These are phyloP conservation scores for Diadophis punctatus DNA, from an alignment of 2,113 vertebrate genomes.

Conservation along the genomic window DNA sequence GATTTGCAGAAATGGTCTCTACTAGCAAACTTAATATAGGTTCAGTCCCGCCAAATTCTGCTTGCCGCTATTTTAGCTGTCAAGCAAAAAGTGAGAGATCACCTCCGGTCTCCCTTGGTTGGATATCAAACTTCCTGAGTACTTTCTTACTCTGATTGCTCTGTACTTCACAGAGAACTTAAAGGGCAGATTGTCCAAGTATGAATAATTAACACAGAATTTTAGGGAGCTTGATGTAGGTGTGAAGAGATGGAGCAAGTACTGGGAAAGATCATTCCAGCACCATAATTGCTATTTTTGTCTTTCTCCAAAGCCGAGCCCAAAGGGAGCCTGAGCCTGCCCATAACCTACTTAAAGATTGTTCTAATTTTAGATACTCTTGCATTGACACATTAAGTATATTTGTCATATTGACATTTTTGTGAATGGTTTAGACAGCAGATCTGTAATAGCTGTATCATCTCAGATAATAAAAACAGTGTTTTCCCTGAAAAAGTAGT, in stretches of 20 bases:
- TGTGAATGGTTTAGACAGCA: neutral
- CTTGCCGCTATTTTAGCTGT: neutral
- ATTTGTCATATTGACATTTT: neutral
- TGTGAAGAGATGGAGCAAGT: neutral
- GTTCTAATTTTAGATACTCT: neutral
- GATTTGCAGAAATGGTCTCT: neutral
- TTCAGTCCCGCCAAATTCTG: neutral
- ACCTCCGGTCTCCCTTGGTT: neutral
- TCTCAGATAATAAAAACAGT: neutral
- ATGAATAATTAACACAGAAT: neutral
- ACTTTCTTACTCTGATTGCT: neutral
- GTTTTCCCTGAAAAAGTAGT: neutral
- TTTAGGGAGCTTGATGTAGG: neutral
- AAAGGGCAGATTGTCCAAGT: neutral
- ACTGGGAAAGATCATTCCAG: neutral
- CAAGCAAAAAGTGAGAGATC: neutral
- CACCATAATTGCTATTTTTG: neutral
- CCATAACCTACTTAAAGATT: neutral
- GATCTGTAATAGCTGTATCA: neutral
- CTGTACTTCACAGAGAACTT: neutral
- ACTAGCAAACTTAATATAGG: neutral
- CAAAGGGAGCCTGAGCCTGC: neutral
- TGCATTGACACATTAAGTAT: neutral
- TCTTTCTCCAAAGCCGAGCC: neutral
- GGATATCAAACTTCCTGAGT: neutral